phyloP scores from a whole-genome alignment of 2,888 invertebrate genomes.

The Oscheius myriophilus region DNA sequence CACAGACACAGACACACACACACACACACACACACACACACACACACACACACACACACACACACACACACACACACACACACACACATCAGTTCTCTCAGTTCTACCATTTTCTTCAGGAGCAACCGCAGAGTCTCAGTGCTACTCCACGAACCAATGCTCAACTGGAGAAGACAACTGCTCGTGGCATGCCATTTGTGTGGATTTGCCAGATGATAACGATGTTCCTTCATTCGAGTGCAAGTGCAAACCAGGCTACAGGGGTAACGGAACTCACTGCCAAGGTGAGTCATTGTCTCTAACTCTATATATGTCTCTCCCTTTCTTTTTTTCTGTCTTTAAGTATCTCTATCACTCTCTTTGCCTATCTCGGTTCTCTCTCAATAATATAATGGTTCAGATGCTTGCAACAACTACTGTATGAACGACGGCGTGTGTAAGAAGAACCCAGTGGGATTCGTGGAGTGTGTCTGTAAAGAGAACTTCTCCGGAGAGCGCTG shows the following conservation, averaged over 20 bases:
- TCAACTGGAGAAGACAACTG: conserved; percentile 70
- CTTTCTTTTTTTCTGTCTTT: no score
- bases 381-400: conserved; percentile 45
- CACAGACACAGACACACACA: no score
- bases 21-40: no score
- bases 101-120: conserved; percentile 50
- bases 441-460: conserved; percentile 68
- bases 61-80: no score
- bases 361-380: no score
- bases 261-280: conserved; percentile 76
- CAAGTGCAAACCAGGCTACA: conserved; percentile 91
- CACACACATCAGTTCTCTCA: no score
- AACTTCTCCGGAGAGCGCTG: conserved; percentile 67
- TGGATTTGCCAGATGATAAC: conserved; percentile 69
- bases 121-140: conserved; percentile 68
- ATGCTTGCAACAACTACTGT: conserved; percentile 70
- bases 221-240: conserved; percentile 77
- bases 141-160: conserved; percentile 70
- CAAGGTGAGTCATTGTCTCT: conserved; percentile 46
- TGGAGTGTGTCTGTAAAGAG: conserved; percentile 70
- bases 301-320: no score
- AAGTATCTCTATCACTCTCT: no score
- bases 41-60: no score
- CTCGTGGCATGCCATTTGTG: conserved; percentile 70
- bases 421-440: conserved; percentile 70